Conservation (phyloP, 2,113 vertebrate genomes). For the Hippocampus barbouri region DNA sequence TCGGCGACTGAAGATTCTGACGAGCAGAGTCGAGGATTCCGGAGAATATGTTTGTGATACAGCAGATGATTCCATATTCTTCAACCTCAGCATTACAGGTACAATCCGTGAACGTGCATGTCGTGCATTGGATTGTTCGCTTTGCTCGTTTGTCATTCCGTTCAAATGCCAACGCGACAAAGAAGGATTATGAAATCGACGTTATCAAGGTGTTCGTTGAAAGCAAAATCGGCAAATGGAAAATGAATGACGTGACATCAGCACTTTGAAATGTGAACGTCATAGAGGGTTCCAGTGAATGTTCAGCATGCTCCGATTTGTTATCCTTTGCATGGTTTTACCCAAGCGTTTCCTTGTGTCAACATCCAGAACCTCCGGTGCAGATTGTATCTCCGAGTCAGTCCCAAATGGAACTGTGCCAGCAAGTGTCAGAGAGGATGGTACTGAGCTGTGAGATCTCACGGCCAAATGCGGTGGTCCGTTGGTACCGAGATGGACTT, state of each 20-base stretch:
- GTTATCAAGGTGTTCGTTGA: too few relatives aligned
- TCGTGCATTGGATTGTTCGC: not conserved
- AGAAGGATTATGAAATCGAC: too few relatives aligned
- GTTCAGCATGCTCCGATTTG: not conserved
- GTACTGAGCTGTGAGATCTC: conserved; percentile 88
- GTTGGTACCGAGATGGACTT: conserved; percentile 86
- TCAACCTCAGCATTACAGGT: conserved; percentile 87
- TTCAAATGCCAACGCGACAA: too few relatives aligned
- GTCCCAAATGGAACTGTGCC: conserved; percentile 75
- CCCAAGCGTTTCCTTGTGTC: not conserved
- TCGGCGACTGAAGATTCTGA: conserved; percentile 77
- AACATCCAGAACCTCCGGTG: conserved; percentile 78
- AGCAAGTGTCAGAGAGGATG: conserved; percentile 77
- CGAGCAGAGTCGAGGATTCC: conserved; percentile 69
- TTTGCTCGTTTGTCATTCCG: not conserved
- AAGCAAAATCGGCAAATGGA: too few relatives aligned
- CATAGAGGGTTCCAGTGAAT: not conserved
- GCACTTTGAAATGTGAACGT: too few relatives aligned
- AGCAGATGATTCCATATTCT: conserved; percentile 84
- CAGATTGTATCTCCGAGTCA: conserved; percentile 80
- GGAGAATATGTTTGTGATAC: conserved; percentile 90
- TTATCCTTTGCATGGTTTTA: not conserved
- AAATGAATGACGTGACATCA: too few relatives aligned
- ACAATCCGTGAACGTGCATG: not conserved
- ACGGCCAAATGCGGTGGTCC: conserved; percentile 63